These are phyloP conservation scores for Ochropleura plecta DNA, from an alignment of 2,888 invertebrate species.

Conservation along the genomic window DNA sequence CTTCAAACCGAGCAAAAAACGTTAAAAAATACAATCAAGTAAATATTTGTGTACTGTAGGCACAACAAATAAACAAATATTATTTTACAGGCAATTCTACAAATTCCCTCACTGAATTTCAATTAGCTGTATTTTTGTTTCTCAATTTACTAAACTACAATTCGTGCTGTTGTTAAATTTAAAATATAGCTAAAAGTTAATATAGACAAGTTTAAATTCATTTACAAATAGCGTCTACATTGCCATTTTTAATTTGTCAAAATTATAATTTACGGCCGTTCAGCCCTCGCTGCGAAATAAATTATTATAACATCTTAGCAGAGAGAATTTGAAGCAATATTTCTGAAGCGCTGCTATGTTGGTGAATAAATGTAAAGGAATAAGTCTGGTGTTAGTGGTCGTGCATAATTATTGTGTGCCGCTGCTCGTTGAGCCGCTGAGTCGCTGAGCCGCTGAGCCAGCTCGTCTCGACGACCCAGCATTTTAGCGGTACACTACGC, in stretches of 20 bases:
- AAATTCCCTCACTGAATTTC: constrained; percentile 3
- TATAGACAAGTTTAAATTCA: constrained; percentile 12
- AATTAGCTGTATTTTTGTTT: constrained; percentile 16
- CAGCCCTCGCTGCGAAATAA: constrained; percentile 24
- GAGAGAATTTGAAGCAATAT: constrained; percentile 43
- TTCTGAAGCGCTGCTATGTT: constrained; percentile 29
- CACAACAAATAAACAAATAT: neutral
- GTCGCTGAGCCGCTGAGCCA: constrained; percentile 10
- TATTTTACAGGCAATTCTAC: neutral
- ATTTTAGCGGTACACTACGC: constrained; percentile 28
- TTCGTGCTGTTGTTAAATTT: constrained; percentile 6
- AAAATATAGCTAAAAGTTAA: constrained; percentile 32
- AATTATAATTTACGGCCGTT: constrained; percentile 33
- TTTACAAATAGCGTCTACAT: constrained; percentile 30
- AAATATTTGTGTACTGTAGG: neutral
- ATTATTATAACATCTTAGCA: constrained; percentile 39
- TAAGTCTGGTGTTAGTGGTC: constrained; percentile 48
- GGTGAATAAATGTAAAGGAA: constrained; percentile 56
- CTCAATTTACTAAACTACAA: neutral
- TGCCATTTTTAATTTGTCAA: constrained; percentile 51
- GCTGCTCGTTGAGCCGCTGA: neutral
- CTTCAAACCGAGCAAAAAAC: neutral
- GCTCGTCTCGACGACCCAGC: constrained; percentile 5
- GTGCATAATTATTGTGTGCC: constrained; percentile 44
- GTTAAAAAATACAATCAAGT: neutral